phyloP scores from a whole-genome alignment of 2,113 vertebrate genomes.

The Cygnus buccinator region DNA sequence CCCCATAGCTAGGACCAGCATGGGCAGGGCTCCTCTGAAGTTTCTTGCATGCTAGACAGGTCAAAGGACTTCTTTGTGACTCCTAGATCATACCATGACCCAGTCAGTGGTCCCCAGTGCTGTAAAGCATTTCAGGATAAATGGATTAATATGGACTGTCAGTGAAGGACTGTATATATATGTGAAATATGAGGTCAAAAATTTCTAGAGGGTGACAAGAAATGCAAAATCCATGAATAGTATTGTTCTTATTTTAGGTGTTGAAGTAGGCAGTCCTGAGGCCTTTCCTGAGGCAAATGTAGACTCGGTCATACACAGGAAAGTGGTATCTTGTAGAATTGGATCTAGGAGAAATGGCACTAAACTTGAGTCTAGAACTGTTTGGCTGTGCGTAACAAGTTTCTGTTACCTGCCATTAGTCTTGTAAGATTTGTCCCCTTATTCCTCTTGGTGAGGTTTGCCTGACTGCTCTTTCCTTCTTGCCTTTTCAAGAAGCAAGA shows the following conservation, averaged over 20 bases:
- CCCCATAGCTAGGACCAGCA: neutral
- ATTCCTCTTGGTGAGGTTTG: neutral
- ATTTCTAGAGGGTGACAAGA: neutral
- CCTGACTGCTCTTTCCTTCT: neutral
- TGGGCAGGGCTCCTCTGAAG: neutral
- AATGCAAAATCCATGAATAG: neutral
- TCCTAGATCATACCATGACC: neutral
- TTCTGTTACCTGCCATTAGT: neutral
- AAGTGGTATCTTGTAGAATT: neutral
- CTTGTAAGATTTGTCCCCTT: neutral
- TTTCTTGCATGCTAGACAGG: neutral
- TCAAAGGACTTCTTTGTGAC: neutral
- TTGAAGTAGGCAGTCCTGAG: neutral
- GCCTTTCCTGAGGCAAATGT: neutral
- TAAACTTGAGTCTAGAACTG: neutral
- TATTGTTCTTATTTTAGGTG: neutral
- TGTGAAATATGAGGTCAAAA: neutral
- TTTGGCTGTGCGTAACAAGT: neutral
- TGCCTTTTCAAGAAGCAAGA: neutral
- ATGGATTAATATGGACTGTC: neutral
- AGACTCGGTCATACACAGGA: too few relatives aligned
- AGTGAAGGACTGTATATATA: neutral
- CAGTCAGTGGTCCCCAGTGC: neutral
- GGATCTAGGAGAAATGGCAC: neutral
- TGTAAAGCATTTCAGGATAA: neutral